Base-by-base conservation (phyloP, 2,797 vertebrate species). In the Eremophila alpestris region DNA sequence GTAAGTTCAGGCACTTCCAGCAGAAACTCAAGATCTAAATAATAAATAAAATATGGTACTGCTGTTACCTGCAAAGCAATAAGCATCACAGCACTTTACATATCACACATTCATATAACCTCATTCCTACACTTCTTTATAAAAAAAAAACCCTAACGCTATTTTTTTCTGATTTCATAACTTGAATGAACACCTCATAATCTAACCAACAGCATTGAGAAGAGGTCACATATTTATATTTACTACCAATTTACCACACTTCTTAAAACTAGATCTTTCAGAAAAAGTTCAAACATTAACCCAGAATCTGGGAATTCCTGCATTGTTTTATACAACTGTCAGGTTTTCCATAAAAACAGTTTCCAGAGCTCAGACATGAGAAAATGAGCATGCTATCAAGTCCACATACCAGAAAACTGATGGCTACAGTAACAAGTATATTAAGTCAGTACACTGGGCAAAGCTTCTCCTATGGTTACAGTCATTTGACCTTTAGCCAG, bases 401-500 rank as follows among this genome's bases (percentile, higher is more conserved):
- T 81, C 80, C 73, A 87, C 65, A 48, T 12, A 88, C 65, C 82
- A 93, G 79, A 93, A 96, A 88, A 93, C 82, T 76, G 83, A 96
- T 83, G 92, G 91, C 87, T 90, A 91, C 79, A 89, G 69, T 95
- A 92, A 97, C 87, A 90, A 96, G 73, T 95, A 83, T 94, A 97
- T 96, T 95, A 97, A 95, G 81, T 93, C 80, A 76, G 92, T 58
- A 93, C 69, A 83, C 73, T 88, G 95, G 96, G 95, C 94, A 96
- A 93, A 95, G 94, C 92, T 93, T 96, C 89, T 96, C 79, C 74
- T 94, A 94, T 0, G 1, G 95, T 96, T 97, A 95, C 92, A 97
- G 91, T 65, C 94, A 94, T 95, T 86, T 97, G 95, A 97, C 96
- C 94, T 96, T 97, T 97, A 95, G 94, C 92, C 95, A 96, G 92